Conservation (phyloP, 2,888 invertebrate genomes). For the Liopterus haemorrhoidalis region DNA sequence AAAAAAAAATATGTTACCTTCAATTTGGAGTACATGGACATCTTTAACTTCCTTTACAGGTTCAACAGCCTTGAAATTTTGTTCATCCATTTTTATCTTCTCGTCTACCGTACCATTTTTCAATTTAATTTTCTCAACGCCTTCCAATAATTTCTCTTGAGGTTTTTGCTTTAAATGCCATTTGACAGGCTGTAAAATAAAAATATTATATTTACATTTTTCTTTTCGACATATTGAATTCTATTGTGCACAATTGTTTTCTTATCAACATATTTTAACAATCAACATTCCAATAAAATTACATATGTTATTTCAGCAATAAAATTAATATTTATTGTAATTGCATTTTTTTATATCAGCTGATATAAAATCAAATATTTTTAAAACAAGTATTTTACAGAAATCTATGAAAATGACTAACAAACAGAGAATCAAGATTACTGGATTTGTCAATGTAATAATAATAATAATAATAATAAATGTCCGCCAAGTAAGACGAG, state of each 20-base stretch:
- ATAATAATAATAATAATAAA: no score
- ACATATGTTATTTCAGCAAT: constrained; percentile 4
- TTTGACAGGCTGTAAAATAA: constrained; percentile 54
- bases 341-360: constrained; percentile 21
- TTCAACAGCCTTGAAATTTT: constrained; percentile 2
- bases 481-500: no score
- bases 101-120: constrained; percentile 43
- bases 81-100: constrained; percentile 38
- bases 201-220: no score
- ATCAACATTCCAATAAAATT: constrained; percentile 8
- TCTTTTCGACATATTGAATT: no score
- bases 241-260: not conserved
- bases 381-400: no score
- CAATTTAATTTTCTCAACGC: constrained; percentile 37
- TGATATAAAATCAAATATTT: no score
- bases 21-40: not conserved
- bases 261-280: constrained; percentile 1
- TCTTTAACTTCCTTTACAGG: not conserved
- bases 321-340: constrained; percentile 12
- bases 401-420: no score
- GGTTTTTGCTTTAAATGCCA: constrained; percentile 48
- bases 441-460: no score
- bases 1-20: no score
- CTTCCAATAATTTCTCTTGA: constrained; percentile 9
- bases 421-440: no score